These are phyloP conservation scores for Littorina saxatilis DNA, from an alignment of 1,140 invertebrate genomes.

Conservation along the genomic window DNA sequence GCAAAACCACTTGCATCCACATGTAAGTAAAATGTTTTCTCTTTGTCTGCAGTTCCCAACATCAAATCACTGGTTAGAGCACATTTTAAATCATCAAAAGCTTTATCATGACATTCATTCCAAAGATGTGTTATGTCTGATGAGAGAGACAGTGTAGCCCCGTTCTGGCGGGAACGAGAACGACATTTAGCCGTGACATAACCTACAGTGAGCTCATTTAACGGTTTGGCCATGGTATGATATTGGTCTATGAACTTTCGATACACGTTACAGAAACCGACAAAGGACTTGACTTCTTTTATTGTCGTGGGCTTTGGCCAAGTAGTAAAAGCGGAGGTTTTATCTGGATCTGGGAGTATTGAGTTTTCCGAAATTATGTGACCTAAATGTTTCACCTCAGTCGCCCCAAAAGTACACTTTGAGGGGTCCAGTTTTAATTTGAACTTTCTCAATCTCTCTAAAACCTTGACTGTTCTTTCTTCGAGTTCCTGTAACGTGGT, in stretches of 20 bases:
- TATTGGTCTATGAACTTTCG: neutral
- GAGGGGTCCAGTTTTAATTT: no score
- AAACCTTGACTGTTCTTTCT: no score
- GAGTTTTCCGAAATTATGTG: neutral
- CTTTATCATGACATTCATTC: neutral
- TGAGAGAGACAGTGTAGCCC: neutral
- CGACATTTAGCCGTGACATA: neutral
- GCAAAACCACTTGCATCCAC: no score
- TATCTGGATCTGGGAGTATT: conserved; percentile 1
- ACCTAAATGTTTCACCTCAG: neutral
- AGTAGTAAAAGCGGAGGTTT: neutral
- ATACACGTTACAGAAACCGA: neutral
- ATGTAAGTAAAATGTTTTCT: neutral
- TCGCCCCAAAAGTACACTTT: no score
- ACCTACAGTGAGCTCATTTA: conserved; percentile 10
- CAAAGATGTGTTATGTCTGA: conserved; percentile 16
- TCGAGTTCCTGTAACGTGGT: conserved; percentile 11
- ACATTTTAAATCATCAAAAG: no score
- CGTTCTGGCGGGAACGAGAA: neutral
- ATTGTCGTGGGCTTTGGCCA: conserved; percentile 16
- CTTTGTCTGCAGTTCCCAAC: conserved; percentile 20
- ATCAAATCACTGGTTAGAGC: no score
- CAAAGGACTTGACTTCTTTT: neutral
- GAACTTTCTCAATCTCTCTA: no score
- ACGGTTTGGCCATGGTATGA: neutral